Conservation (phyloP, 2,797 vertebrate species). For the Gallirallus australis region DNA sequence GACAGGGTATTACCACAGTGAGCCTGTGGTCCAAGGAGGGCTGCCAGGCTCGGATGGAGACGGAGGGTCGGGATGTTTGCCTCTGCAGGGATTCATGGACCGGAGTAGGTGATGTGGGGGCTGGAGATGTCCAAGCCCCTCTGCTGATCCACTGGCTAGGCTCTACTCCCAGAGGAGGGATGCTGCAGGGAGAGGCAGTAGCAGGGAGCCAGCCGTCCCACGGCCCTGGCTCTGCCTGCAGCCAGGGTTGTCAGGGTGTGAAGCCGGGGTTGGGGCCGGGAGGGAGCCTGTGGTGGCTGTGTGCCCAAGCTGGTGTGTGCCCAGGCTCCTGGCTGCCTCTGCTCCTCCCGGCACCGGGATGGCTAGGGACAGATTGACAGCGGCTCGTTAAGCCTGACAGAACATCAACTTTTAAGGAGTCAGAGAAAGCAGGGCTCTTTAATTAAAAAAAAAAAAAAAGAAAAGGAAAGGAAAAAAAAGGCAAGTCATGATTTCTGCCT, state of each 20-base stretch:
- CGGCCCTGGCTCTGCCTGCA: accelerated
- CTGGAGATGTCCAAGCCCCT: not conserved
- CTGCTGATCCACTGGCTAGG: accelerated
- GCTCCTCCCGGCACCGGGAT: not conserved
- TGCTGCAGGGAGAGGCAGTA: not conserved
- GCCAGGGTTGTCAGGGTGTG: accelerated
- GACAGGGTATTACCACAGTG: not conserved
- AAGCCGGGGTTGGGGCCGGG: accelerated
- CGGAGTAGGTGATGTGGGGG: accelerated
- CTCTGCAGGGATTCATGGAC: accelerated
- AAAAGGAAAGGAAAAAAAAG: not conserved
- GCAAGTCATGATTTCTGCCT: conserved; percentile 27
- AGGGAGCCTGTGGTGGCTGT: not conserved
- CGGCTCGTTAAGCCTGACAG: conserved; percentile 42
- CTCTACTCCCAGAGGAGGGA: not conserved
- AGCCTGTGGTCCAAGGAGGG: not conserved
- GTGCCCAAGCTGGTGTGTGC: accelerated
- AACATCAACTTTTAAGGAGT: not conserved
- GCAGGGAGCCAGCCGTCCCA: not conserved
- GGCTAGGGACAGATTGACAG: not conserved
- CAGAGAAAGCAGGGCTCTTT: not conserved
- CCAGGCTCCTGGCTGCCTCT: not conserved
- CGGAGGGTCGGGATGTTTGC: accelerated
- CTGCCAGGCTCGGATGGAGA: not conserved
- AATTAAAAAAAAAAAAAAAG: not conserved